These are phyloP conservation scores for Melikaiella ostensackeni DNA, from an alignment of 2,888 invertebrate genomes.

Conservation along the genomic window DNA sequence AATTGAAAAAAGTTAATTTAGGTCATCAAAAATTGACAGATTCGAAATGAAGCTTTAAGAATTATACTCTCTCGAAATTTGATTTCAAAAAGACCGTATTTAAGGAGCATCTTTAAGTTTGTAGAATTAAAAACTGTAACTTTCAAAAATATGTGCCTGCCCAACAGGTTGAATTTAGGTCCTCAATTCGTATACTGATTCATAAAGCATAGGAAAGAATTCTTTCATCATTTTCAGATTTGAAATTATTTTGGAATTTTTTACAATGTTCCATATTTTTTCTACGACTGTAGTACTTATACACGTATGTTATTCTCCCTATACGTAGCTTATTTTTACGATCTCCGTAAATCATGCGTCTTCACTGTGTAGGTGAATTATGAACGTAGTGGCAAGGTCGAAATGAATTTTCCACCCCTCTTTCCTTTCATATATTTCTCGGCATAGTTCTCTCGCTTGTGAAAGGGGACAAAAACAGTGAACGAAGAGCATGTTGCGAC, in stretches of 20 bases:
- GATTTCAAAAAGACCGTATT: no score
- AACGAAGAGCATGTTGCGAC: background rate
- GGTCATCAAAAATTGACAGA: no score
- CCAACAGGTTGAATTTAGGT: slow-evolving; percentile 1
- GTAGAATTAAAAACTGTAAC: no score
- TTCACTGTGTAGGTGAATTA: slow-evolving; percentile 47
- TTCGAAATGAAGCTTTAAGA: no score
- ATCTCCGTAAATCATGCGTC: slow-evolving; percentile 48
- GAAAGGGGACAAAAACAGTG: background rate
- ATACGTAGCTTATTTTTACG: slow-evolving; percentile 45
- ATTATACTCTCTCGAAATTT: no score
- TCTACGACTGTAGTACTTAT: background rate
- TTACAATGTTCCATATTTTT: slow-evolving; percentile 3
- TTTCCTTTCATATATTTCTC: background rate
- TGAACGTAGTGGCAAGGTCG: slow-evolving; percentile 41
- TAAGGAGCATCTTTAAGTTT: no score
- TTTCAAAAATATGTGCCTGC: slow-evolving; percentile 7
- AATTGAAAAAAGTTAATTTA: no score
- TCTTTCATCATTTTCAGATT: slow-evolving; percentile 4
- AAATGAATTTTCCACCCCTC: slow-evolving; percentile 49
- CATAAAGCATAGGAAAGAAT: slow-evolving; percentile 9
- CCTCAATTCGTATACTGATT: background rate
- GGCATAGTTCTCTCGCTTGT: background rate
- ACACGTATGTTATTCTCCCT: background rate
- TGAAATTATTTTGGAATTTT: slow-evolving; percentile 3